phyloP scores from a whole-genome alignment of 2,113 vertebrate genomes.

The Phaethornis superciliosus region DNA sequence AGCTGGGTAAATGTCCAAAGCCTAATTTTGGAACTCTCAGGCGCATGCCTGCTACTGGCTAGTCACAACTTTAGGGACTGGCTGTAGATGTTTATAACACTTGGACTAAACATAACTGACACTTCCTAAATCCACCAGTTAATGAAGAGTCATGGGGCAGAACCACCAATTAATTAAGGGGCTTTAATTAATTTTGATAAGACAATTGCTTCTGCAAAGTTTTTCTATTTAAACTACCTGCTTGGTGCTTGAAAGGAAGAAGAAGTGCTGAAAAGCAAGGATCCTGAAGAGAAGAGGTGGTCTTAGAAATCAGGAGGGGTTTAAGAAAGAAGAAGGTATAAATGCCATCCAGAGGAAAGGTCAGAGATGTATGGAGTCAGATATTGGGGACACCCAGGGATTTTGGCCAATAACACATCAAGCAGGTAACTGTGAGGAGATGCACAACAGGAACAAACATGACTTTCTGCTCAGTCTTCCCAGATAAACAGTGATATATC shows the following conservation, averaged over 20 bases:
- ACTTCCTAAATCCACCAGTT: not conserved
- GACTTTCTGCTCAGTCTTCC: rapidly evolving
- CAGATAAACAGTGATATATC: not conserved
- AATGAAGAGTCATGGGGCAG: not conserved
- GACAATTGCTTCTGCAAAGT: not conserved
- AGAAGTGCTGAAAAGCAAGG: not conserved
- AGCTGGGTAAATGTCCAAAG: not conserved
- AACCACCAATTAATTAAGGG: not conserved
- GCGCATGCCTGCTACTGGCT: not conserved
- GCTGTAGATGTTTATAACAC: not conserved
- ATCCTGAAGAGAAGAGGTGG: not conserved
- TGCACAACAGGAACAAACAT: not conserved
- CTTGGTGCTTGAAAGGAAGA: not conserved
- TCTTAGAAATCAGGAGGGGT: not conserved
- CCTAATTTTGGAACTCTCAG: not conserved
- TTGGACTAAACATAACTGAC: not conserved
- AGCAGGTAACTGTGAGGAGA: not conserved
- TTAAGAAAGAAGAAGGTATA: not conserved
- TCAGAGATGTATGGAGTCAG: not conserved
- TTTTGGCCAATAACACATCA: not conserved
- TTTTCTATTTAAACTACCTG: not conserved
- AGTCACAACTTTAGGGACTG: not conserved
- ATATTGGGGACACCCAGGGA: not conserved
- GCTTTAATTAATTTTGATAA: not conserved
- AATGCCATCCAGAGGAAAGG: not conserved